Base-by-base conservation (phyloP, 2,888 invertebrate genomes). In the Bedellia somnulentella region DNA sequence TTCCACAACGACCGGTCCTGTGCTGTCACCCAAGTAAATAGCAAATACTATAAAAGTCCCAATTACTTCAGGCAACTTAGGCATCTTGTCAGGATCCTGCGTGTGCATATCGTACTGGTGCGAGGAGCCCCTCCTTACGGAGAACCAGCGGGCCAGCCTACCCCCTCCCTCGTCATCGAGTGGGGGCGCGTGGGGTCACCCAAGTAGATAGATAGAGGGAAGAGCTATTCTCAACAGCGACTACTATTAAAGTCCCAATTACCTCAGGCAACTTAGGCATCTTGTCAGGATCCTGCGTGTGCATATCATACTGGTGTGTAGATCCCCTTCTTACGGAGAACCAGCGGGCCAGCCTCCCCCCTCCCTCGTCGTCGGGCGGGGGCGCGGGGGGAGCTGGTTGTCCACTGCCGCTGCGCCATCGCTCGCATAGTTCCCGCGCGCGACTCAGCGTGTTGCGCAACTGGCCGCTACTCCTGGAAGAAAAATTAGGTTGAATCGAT, bases 201-300 rank as follows among this genome's bases (percentile, higher is more conserved):
- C n/a, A n/a, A n/a, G n/a, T n/a, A n/a, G n/a, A n/a, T n/a, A n/a
- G n/a, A n/a, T n/a, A n/a, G n/a, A n/a, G n/a, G n/a, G n/a, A n/a
- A n/a, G n/a, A n/a, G n/a, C n/a, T n/a, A n/a, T n/a, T n/a, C n/a
- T n/a, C n/a, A n/a, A n/a, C n/a, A n/a, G n/a, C n/a, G n/a, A n/a
- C n/a, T n/a, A n/a, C n/a, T n/a, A n/a, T n/a, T n/a, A n/a, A n/a
- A n/a, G n/a, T n/a, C n/a, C n/a, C n/a, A n/a, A n/a, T 57, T 57
- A 89, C 89, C 82, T 91, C 90, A 27, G 87, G 87, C 36, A 91
- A 67, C 47, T 86, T 84, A 18, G 90, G 89, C 89, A 91, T 89
- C 63, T 88, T 79, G 52, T 70, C 76, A 10, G 58, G 47, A 32
- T 73, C 71, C 39, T 70, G 64, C 15, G 63, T 36, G 38, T 76